Percentiles rank a stretch among this genome's conserved stretches.
Evolutionary conservation across 2,113 vertebrate genomes (phyloP).

Genomic region (Scopus umbretta): DNA sequence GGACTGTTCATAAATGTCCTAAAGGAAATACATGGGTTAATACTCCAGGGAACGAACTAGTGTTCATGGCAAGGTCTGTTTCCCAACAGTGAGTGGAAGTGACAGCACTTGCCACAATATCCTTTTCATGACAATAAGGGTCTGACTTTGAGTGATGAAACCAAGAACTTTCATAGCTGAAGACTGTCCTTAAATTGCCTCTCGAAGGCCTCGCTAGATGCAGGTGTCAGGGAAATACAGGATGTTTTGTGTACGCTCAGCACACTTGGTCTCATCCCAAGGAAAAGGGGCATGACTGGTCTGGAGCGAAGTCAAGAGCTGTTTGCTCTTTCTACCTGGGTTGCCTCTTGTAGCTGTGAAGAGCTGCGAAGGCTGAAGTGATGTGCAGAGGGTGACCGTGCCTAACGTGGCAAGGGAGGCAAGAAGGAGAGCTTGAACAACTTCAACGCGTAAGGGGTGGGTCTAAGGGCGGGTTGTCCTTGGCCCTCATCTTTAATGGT

Average conservation of each 20-base stretch:
- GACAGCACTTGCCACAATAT: background rate
- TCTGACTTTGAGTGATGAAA: background rate
- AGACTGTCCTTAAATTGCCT: background rate
- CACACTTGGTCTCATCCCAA: background rate
- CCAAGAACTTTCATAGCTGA: background rate
- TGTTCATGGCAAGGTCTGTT: background rate
- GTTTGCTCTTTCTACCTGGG: background rate
- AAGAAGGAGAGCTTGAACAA: background rate
- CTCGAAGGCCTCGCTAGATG: background rate
- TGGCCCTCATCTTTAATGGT: background rate
- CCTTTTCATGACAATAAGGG: background rate
- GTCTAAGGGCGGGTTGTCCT: background rate
- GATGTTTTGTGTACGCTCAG: background rate
- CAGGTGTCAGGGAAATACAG: background rate
- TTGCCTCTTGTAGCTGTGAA: background rate
- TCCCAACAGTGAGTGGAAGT: background rate
- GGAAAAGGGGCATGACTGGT: background rate
- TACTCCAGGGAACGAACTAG: background rate
- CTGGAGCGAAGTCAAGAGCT: background rate
- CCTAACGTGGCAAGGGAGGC: background rate
- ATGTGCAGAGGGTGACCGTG: fast-evolving
- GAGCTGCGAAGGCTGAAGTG: background rate
- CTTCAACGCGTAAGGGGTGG: background rate
- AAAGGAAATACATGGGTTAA: background rate
- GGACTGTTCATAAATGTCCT: background rate